phyloP scores from a whole-genome alignment of 2,888 invertebrate species.

The Therioaphis trifolii region DNA sequence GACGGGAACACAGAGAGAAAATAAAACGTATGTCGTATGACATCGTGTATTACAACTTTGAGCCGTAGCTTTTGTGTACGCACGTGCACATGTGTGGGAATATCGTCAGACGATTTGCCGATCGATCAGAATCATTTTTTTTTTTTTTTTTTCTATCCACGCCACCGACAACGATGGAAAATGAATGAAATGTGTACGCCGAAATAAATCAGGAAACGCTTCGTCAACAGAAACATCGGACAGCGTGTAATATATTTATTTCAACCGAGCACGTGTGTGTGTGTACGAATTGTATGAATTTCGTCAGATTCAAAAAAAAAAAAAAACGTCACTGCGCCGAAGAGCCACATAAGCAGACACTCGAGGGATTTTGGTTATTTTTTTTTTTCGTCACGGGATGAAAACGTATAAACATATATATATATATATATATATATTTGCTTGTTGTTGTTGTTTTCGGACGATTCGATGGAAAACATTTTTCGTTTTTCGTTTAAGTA shows the following conservation, averaged over 20 bases:
- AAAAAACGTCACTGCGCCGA: constrained; percentile 29
- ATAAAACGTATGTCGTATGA: too few relatives aligned
- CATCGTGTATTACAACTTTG: too few relatives aligned
- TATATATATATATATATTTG: background rate
- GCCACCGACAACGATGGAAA: background rate
- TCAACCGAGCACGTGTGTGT: background rate
- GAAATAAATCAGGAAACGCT: constrained; percentile 49
- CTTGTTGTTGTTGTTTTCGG: constrained; percentile 25
- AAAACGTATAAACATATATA: background rate
- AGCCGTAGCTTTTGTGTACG: too few relatives aligned
- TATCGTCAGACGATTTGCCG: background rate
- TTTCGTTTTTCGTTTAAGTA: too few relatives aligned
- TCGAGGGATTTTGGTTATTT: constrained; percentile 17
- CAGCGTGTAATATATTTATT: background rate
- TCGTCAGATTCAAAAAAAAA: background rate
- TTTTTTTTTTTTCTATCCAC: background rate
- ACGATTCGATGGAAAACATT: constrained; percentile 27
- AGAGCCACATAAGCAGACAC: constrained; percentile 22
- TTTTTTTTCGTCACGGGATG: background rate
- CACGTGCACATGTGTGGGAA: background rate
- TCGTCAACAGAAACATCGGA: constrained; percentile 40
- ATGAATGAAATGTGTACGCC: constrained; percentile 44
- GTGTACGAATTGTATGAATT: constrained; percentile 1
- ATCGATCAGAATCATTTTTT: constrained; percentile 32
- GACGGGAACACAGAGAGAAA: too few relatives aligned